Evolutionary conservation across 2,797 vertebrate genomes (phyloP).

Genomic region (Sitta carolinensis): DNA sequence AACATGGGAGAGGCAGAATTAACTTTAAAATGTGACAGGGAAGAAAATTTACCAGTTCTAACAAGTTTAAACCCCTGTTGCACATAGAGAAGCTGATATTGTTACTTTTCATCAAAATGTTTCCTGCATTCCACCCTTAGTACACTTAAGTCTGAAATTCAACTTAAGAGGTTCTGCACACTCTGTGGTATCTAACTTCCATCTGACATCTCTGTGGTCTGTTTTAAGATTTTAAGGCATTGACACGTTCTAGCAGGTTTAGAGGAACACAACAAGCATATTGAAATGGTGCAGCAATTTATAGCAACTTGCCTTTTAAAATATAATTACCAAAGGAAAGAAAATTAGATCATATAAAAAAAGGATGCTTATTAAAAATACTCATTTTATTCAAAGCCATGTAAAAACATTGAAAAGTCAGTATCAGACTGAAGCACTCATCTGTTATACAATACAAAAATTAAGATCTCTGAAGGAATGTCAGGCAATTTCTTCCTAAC

Average conservation of each 20-base stretch:
- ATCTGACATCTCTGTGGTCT: not conserved
- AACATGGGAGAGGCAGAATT: not conserved
- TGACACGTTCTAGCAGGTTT: not conserved
- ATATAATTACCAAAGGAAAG: not conserved
- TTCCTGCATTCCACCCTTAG: not conserved
- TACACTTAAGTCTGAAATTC: not conserved
- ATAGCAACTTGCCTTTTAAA: not conserved
- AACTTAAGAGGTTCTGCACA: not conserved
- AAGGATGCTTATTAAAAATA: not conserved
- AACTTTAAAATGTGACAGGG: not conserved
- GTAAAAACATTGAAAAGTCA: not conserved
- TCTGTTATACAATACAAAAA: not conserved
- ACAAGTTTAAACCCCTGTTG: not conserved
- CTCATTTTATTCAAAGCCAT: not conserved
- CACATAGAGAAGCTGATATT: not conserved
- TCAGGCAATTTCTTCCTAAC: not conserved
- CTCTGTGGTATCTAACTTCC: not conserved
- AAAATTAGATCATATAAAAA: not conserved
- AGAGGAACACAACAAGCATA: not conserved
- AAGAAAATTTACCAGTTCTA: not conserved
- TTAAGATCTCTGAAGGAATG: not conserved
- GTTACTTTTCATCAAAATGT: not conserved
- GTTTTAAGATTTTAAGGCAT: not conserved
- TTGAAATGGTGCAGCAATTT: not conserved
- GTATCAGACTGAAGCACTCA: not conserved